Conservation (phyloP, 1,140 invertebrate species). For the Hyposmocoma kahamanoa region DNA sequence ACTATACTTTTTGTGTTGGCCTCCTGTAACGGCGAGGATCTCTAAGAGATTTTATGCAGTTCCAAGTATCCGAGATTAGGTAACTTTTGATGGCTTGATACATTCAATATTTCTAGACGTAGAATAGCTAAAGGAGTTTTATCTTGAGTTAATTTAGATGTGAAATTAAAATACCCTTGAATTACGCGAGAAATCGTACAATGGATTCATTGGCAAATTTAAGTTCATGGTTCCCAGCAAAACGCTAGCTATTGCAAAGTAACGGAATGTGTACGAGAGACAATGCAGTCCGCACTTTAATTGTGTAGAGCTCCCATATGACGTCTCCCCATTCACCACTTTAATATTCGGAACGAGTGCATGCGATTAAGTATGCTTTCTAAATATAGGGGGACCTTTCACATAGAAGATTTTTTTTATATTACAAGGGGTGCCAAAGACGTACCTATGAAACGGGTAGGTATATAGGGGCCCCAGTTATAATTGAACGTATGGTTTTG, state of each 20-base stretch:
- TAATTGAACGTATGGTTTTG: constrained; percentile 36
- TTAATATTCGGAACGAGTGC: constrained; percentile 60
- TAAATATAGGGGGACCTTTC: constrained; percentile 57
- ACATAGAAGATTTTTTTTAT: constrained; percentile 53
- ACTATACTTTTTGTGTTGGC: constrained; percentile 33
- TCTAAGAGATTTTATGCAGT: no score
- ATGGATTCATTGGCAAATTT: no score
- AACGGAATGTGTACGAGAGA: constrained; percentile 37
- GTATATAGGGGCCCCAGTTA: constrained; percentile 58
- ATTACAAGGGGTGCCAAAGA: constrained; percentile 40
- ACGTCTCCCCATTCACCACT: constrained; percentile 59
- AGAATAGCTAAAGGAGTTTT: no score
- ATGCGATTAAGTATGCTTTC: constrained; percentile 64
- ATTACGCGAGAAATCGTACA: no score
- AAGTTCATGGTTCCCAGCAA: no score
- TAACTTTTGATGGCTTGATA: no score
- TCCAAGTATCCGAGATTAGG: no score
- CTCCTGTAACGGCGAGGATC: constrained; percentile 27
- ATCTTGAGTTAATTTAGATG: no score
- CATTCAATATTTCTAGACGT: no score
- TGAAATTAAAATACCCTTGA: no score
- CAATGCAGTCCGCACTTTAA: constrained; percentile 46
- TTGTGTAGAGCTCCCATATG: constrained; percentile 56
- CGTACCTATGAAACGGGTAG: constrained; percentile 51
- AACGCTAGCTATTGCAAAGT: no score